Evolutionary conservation across 2,888 invertebrate species (phyloP).

Genomic region (Stratiomys singularior): DNA sequence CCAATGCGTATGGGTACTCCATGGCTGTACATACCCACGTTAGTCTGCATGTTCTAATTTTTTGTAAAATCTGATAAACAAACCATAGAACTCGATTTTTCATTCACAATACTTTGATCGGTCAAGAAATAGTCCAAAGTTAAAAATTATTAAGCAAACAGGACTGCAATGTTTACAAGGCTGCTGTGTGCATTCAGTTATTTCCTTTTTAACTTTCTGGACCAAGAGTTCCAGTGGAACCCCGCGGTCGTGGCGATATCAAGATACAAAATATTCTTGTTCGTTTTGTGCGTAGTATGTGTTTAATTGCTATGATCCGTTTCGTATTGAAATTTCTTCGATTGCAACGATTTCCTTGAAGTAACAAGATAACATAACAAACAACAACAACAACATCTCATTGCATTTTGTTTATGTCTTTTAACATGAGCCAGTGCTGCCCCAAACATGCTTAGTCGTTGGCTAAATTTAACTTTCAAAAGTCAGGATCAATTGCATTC

Average conservation of each 20-base stretch:
- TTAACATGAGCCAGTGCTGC: slow-evolving; percentile 17
- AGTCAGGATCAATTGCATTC: no score
- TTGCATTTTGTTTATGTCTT: slow-evolving; percentile 35
- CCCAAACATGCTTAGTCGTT: background rate
- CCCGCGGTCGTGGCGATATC: slow-evolving; percentile 13
- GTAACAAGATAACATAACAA: slow-evolving; percentile 39
- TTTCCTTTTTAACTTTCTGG: background rate
- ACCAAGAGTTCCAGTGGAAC: slow-evolving; percentile 21
- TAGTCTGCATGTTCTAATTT: background rate
- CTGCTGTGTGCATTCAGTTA: background rate
- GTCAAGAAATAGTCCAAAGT: slow-evolving; percentile 7
- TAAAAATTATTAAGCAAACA: slow-evolving; percentile 13
- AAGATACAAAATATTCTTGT: background rate
- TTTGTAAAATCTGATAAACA: no score
- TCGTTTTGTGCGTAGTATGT: no score
- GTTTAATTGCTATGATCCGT: no score
- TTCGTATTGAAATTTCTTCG: slow-evolving; percentile 20
- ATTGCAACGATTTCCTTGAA: slow-evolving; percentile 37
- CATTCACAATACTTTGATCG: slow-evolving; percentile 18
- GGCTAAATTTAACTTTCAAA: background rate
- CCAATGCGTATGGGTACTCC: background rate
- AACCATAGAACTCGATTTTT: background rate
- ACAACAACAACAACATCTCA: background rate
- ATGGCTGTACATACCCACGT: background rate
- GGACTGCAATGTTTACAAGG: slow-evolving; percentile 9